These are phyloP conservation scores for Euclidia mi DNA, from an alignment of 2,888 invertebrate species.

Conservation along the genomic window DNA sequence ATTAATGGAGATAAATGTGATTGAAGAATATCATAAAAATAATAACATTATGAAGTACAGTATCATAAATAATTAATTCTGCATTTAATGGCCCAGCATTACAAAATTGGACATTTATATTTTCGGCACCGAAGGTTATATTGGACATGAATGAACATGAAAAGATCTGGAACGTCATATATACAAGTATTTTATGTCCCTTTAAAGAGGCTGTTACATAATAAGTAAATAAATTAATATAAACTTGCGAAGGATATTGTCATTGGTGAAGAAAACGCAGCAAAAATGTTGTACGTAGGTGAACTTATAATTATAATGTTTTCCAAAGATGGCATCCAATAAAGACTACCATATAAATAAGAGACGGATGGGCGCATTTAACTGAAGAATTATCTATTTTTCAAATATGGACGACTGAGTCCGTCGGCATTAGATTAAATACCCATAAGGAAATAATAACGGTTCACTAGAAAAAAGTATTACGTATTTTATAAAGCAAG, in stretches of 20 bases:
- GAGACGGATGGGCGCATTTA: constrained; percentile 25
- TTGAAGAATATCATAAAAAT: neutral
- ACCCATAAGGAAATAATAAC: constrained; percentile 34
- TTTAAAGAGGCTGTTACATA: too few species aligned
- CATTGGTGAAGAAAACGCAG: constrained; percentile 19
- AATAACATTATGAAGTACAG: constrained; percentile 17
- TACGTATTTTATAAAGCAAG: neutral
- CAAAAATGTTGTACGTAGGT: constrained; percentile 16
- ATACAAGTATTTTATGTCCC: too few species aligned
- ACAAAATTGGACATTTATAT: constrained; percentile 24
- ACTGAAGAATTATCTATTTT: constrained; percentile 21
- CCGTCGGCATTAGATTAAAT: constrained; percentile 19
- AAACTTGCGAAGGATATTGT: too few species aligned
- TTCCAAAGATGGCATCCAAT: constrained; percentile 24
- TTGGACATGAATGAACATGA: constrained; percentile 30
- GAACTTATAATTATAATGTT: constrained; percentile 19
- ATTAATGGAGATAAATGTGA: too few species aligned
- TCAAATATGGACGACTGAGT: constrained; percentile 22
- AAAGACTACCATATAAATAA: constrained; percentile 29
- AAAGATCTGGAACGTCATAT: constrained; percentile 20
- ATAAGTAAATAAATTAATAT: neutral
- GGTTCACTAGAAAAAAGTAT: constrained; percentile 11
- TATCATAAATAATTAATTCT: constrained; percentile 29
- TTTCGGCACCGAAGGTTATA: constrained; percentile 28
- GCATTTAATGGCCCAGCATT: constrained; percentile 25